Base-by-base conservation (phyloP, 2,113 vertebrate species). In the Narcine bancroftii region DNA sequence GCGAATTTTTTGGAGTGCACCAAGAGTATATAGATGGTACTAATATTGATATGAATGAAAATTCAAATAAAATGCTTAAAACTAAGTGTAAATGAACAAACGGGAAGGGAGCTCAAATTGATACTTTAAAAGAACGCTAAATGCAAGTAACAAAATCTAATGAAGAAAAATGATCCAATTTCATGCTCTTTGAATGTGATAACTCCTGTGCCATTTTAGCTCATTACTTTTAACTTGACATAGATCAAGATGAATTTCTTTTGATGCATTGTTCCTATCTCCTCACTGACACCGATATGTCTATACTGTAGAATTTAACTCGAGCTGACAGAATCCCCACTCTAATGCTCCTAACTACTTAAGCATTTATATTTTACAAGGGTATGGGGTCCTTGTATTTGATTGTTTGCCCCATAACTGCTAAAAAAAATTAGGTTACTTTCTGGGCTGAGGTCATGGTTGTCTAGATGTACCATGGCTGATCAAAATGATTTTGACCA, bases 161-260 rank as follows among this genome's bases (percentile, higher is more conserved):
- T 92, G 94, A 95, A 93, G 94, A 94, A 93, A 94, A 95, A 94
- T 0, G 1, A 92, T 92, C 92, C 92, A 21, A 75, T 93, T 94
- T 92, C 11, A 2, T 93, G 56, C 93, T 77, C 92, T 29, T 93
- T 93, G 94, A 92, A 93, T 93, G 56, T 94, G 93, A 92, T 93
- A 94, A 93, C 92, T 92, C 93, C 93, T 94, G 93, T 93, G 92
- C 94, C 93, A 87, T 93, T 93, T 93, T 85, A 93, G 47, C 89
- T 94, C 47, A 50, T 94, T 92, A 92, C 56, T 76, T 93, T 93
- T 1, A 26, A 92, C 85, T 94, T 65, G 93, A 0, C 50, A 50
- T 93, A 95, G 93, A 94, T 95, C 21, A 11, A 6, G 47, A 93
- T 39, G 19, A 81, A 93, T 94, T 94, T 94, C 1, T 36, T 93